Base-by-base conservation (phyloP, 2,113 vertebrate genomes). In the Notothenia rossii region DNA sequence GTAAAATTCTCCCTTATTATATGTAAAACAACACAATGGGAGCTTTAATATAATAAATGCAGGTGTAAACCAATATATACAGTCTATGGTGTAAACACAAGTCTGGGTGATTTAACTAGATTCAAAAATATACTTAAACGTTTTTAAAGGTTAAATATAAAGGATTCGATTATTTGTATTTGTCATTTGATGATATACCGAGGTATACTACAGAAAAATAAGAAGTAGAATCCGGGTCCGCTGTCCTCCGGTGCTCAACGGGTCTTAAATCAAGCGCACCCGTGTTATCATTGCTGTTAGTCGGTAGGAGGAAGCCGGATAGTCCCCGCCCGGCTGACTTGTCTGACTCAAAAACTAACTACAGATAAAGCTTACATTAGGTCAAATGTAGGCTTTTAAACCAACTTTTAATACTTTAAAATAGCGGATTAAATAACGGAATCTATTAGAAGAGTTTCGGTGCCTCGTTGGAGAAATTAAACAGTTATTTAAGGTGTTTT, bases 251-350 rank as follows among this genome's bases (percentile, higher is more conserved):
- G 50, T 5, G 45, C 14, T 7, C 0, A 11, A 2, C 54, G 33
- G 49, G 1, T 70, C 11, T 0, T 0, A n/a, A 82, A 89, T 68
- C 69, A 63, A 8, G 54, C 56, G 64, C 68, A 82, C 58, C 68
- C 25, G 6, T 8, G n/a, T 46, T 18, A 64, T 11, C 13, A 3
- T 20, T 0, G 43, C 25, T n/a, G 61, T 9, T 15, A 0, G 1
- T 1, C 14, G 25, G 6, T 0, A 3, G 11, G 4, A 10, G 4
- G 1, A 0, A 48, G 7, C 14, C 1, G 0, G n/a, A 33, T 18
- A 14, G 1, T 62, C 72, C 10, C 72, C 72, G 72, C 61, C 50
- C 51, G n/a, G 50, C 50, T 60, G 55, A 17, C 3, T 7, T 7
- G 45, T 46, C 45, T 10, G 29, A 40, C 36, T 40, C 36, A 40